Conservation (phyloP, 2,797 vertebrate species). For the Anguilla pacifica region DNA sequence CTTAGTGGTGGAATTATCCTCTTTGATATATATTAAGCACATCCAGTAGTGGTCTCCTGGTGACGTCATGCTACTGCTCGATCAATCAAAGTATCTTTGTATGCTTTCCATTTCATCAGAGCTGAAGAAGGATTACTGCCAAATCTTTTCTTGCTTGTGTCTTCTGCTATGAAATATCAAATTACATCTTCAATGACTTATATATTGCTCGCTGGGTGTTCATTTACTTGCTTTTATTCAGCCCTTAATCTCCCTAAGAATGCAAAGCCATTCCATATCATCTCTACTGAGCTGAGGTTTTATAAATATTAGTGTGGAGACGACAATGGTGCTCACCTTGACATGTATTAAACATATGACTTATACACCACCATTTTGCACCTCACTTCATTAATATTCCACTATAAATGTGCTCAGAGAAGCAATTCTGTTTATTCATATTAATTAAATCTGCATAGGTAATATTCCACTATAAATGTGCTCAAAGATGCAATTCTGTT, state of each 20-base stretch:
- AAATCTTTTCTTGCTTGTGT: background rate
- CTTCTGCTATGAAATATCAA: background rate
- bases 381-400: background rate
- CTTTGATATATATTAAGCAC: background rate
- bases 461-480: background rate
- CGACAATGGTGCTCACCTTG: background rate
- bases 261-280: background rate
- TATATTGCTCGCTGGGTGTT: background rate
- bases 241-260: background rate
- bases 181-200: background rate
- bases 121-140: background rate
- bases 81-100: background rate
- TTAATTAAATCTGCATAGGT: background rate
- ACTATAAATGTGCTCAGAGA: background rate
- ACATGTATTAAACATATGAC: background rate
- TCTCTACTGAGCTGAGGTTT: background rate
- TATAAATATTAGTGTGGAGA: background rate
- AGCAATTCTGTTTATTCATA: background rate
- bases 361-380: background rate
- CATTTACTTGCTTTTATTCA: background rate
- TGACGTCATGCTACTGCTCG: background rate
- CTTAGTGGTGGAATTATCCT: background rate
- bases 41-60: background rate
- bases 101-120: background rate
- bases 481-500: background rate